phyloP scores from a whole-genome alignment of 37 sponge, comb jelly and placozoan genomes.

The Corticium candelabrum region DNA sequence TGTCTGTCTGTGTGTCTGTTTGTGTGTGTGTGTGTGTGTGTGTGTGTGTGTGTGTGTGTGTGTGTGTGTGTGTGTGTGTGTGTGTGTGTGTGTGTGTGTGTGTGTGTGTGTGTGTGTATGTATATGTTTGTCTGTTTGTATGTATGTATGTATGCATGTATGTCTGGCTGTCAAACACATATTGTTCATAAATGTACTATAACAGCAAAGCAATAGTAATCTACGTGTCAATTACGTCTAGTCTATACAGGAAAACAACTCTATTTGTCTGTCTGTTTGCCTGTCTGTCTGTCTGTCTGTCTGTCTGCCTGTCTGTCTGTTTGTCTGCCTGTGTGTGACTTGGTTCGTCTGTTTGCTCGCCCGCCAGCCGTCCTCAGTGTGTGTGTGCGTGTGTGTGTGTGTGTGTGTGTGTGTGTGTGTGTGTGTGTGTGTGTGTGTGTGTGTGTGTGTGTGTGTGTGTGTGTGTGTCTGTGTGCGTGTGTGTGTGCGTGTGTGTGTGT shows the following conservation, averaged over 20 bases:
- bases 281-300: slow-evolving; percentile 2
- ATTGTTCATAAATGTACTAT: too few relatives aligned
- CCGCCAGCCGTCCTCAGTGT: too few relatives aligned
- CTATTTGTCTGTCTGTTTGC: neutral
- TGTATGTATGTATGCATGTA: slow-evolving; percentile 1
- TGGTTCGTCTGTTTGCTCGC: neutral
- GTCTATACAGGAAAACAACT: neutral
- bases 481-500: too few relatives aligned
- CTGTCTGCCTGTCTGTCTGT: neutral
- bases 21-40: neutral
- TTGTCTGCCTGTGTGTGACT: neutral
- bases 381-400: neutral
- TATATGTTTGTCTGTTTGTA: too few relatives aligned
- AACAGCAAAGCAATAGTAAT: too few relatives aligned
- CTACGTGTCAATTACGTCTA: too few relatives aligned
- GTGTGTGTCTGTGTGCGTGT: too few relatives aligned
- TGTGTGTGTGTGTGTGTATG: neutral
- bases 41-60: neutral
- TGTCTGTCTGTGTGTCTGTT: too few relatives aligned
- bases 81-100: neutral
- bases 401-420: neutral
- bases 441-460: too few relatives aligned
- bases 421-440: neutral
- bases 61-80: neutral
- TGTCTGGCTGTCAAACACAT: neutral